A percentile compares a stretch with the other conserved stretches of the same genome.
These are phyloP conservation scores for Rutpela maculata DNA, from an alignment of 2,888 invertebrate genomes.

Conservation along the genomic window DNA sequence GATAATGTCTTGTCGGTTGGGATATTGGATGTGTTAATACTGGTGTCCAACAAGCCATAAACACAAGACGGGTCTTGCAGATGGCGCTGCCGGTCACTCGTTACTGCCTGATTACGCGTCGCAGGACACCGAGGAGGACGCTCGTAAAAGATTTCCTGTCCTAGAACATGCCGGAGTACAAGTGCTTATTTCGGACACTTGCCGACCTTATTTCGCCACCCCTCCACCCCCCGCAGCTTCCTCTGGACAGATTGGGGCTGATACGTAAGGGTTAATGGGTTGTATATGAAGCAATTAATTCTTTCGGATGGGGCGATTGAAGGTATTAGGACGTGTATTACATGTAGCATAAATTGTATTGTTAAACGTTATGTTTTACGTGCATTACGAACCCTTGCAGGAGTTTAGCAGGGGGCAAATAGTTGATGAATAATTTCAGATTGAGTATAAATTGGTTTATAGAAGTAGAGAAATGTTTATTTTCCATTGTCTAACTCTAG, in stretches of 20 bases:
- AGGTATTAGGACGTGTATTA: conserved; percentile 30
- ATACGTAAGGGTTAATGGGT: conserved; percentile 39
- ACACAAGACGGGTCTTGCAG: conserved; percentile 73
- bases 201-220: conserved; percentile 29
- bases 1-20: conserved; percentile 72
- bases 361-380: conserved; percentile 1
- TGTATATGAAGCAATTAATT: conserved; percentile 35
- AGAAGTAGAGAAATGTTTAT: too few relatives aligned
- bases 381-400: neutral
- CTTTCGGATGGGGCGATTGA: conserved; percentile 33
- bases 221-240: conserved; percentile 3
- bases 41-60: conserved; percentile 73
- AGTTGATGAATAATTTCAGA: neutral
- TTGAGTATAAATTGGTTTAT: neutral
- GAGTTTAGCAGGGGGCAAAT: neutral
- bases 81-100: conserved; percentile 71
- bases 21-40: conserved; percentile 75
- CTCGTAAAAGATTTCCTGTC: conserved; percentile 51
- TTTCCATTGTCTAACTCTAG: too few relatives aligned
- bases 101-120: conserved; percentile 71
- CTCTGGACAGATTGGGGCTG: conserved; percentile 27
- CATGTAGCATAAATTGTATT: conserved; percentile 14
- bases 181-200: conserved; percentile 40
- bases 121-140: conserved; percentile 51
- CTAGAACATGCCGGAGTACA: conserved; percentile 31